Base-by-base conservation (phyloP, 2,797 vertebrate genomes). In the Sciurus vulgaris region DNA sequence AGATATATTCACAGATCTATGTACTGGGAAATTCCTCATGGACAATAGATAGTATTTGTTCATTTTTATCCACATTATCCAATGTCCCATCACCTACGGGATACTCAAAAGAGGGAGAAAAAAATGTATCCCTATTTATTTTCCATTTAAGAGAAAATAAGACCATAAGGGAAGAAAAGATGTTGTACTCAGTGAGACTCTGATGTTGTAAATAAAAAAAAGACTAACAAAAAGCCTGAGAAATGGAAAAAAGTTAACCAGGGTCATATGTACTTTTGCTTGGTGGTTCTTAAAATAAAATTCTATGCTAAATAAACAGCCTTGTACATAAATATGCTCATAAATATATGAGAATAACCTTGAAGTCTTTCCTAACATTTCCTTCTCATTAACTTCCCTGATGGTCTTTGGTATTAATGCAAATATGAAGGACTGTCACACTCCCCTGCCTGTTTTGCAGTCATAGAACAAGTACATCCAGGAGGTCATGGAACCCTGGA, bases 291-390 rank as follows among this genome's bases (percentile, higher is more conserved):
- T 94, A 90, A 90, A 61, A 83, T 86, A 59, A 2, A 92, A 51
- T 78, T 15, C 47, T 72, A 72, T 47, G 51, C 90, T 91, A 96
- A 96, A 95, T 86, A 95, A 93, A 91, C 83, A 93, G 84, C 86
- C 76, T 91, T 78, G 30, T 67, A 17, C n/a, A 78, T 44, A 91
- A 73, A 79, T 28, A 89, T 22, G 33, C 38, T 81, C 82, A 90
- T 47, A 95, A 89, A 82, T 70, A 78, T n/a, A 44, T 63, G 73
- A 78, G 91, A 94, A 88, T 89, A 94, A 96, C 94, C 96, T 96
- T 97, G 97, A 85, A 88, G 82, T 88, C n/a, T 84, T 91, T 90
- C 54, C 73, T 89, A 93, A 95, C 81, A 65, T 96, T 97, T 95
- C 95, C 86, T 78, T 93, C 85, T 96, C 74, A 88, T 96, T 97